phyloP scores from a whole-genome alignment of 1,140 invertebrate genomes.

The Magallana gigas region DNA sequence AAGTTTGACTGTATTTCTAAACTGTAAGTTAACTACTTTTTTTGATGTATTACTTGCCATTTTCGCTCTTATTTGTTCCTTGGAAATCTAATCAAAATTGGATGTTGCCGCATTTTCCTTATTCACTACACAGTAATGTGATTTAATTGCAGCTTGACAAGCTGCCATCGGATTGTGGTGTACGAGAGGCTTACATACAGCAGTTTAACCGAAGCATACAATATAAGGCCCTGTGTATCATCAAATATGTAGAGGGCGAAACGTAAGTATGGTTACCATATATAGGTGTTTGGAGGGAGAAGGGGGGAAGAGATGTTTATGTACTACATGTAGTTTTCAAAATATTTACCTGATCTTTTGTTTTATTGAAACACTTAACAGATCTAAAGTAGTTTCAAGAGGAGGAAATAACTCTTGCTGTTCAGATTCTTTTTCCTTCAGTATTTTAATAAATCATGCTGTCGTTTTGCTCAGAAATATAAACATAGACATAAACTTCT shows the following conservation, averaged over 20 bases:
- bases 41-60: background rate
- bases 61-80: background rate
- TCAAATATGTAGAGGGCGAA: slow-evolving; percentile 72
- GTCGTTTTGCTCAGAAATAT: too few species aligned
- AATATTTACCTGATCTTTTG: too few species aligned
- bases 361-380: too few species aligned
- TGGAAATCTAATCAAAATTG: background rate
- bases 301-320: background rate
- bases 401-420: too few species aligned
- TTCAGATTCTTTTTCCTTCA: too few species aligned
- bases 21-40: background rate
- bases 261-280: slow-evolving; percentile 65
- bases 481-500: too few species aligned
- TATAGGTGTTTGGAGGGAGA: background rate
- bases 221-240: slow-evolving; percentile 69
- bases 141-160: slow-evolving; percentile 65
- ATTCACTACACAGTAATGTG: background rate
- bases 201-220: slow-evolving; percentile 70
- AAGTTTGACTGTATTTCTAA: background rate
- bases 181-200: slow-evolving; percentile 67
- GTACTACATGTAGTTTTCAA: too few species aligned
- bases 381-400: too few species aligned
- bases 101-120: background rate
- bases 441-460: too few species aligned
- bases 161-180: slow-evolving; percentile 67